These are phyloP conservation scores for Triplophysa rosa DNA, from an alignment of 2,113 vertebrate species.

Conservation along the genomic window DNA sequence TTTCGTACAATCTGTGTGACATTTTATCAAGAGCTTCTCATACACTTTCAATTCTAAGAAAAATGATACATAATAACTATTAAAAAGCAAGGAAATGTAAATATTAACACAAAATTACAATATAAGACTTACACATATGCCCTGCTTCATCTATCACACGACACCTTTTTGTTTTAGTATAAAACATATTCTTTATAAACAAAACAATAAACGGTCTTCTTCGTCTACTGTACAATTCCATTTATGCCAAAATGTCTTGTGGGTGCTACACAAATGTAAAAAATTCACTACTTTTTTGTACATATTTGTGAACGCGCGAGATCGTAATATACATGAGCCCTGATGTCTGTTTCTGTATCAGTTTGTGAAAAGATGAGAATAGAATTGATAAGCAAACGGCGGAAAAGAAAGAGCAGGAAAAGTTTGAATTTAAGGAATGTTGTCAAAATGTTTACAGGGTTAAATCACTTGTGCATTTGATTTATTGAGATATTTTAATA, in stretches of 20 bases:
- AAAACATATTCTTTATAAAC: conserved; percentile 87
- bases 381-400: background rate
- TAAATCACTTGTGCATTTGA: conserved; percentile 58
- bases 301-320: conserved; percentile 66
- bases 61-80: conserved; percentile 66
- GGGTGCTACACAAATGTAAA: conserved; percentile 69
- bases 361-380: background rate
- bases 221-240: conserved; percentile 81
- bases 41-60: conserved; percentile 27
- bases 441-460: conserved; percentile 57
- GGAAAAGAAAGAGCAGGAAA: background rate
- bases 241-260: conserved; percentile 70
- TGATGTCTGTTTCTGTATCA: conserved; percentile 24
- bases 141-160: conserved; percentile 73
- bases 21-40: conserved; percentile 23
- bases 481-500: too few species aligned
- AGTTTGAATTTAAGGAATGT: conserved; percentile 58
- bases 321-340: conserved; percentile 54
- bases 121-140: conserved; percentile 75
- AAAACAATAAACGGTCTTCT: conserved; percentile 79
- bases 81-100: conserved; percentile 62
- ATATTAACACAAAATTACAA: conserved; percentile 74
- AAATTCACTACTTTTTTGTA: conserved; percentile 71
- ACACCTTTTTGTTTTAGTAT: conserved; percentile 78
- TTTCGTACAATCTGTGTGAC: background rate